A percentile compares a stretch with the other conserved stretches of the same genome.
Conservation (phyloP, 1,140 invertebrate species). For the Sycophila sp. region DNA sequence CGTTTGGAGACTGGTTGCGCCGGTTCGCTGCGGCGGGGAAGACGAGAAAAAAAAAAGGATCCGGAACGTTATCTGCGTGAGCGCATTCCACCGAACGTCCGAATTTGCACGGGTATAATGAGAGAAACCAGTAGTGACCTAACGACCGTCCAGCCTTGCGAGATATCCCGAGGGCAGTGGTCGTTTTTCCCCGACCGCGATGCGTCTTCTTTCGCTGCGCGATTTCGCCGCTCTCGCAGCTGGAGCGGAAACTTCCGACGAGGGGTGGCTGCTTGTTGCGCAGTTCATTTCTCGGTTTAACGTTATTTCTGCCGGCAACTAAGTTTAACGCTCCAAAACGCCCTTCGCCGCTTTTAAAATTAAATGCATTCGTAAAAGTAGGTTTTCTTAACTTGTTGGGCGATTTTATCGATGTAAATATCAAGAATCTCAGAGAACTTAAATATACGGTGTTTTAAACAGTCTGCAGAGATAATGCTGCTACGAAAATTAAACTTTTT, state of each 20-base stretch:
- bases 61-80: constrained; percentile 11
- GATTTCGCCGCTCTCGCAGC: constrained; percentile 12
- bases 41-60: neutral
- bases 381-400: no score
- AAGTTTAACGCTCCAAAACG: no score
- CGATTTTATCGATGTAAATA: no score
- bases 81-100: neutral
- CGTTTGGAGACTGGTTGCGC: constrained; percentile 8
- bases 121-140: constrained; percentile 3
- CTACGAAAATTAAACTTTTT: no score
- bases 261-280: neutral
- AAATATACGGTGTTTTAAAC: no score
- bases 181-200: neutral
- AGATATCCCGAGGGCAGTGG: no score
- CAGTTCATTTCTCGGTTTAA: no score
- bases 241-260: constrained; percentile 12
- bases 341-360: no score
- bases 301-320: no score
- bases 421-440: no score
- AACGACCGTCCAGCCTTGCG: neutral
- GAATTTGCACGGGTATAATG: neutral
- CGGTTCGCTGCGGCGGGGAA: neutral
- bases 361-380: no score
- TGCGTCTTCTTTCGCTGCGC: neutral
- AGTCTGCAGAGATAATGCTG: no score